Percentiles rank a stretch among this genome's conserved stretches.
These are phyloP conservation scores for Ophioninae sp. DNA, from an alignment of 2,888 invertebrate species.

Conservation along the genomic window DNA sequence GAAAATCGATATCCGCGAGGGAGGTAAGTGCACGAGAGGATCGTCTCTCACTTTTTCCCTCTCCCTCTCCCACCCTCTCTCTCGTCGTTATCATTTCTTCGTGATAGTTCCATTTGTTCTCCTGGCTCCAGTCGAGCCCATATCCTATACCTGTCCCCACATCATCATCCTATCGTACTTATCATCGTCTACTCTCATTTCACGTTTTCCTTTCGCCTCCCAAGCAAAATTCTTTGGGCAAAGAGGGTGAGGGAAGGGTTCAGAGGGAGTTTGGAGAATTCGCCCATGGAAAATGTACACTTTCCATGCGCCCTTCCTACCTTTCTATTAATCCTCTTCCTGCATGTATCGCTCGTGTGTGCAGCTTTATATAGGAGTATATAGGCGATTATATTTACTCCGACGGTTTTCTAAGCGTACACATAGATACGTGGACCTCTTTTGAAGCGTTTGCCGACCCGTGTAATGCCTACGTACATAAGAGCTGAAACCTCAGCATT, in stretches of 20 bases:
- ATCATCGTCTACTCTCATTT: slow-evolving; percentile 58
- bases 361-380: background rate
- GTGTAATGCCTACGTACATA: slow-evolving; percentile 58
- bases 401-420: slow-evolving; percentile 1
- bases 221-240: slow-evolving; percentile 37
- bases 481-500: slow-evolving; percentile 50
- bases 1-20: slow-evolving; percentile 75
- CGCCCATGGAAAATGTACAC: slow-evolving; percentile 47
- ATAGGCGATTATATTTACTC: background rate
- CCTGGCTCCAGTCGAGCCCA: background rate
- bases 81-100: slow-evolving; percentile 7
- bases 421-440: slow-evolving; percentile 27
- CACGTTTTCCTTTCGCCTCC: slow-evolving; percentile 52
- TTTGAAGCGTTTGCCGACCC: slow-evolving; percentile 60
- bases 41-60: slow-evolving; percentile 25
- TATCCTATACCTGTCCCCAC: background rate
- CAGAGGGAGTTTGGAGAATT: slow-evolving; percentile 31
- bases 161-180: slow-evolving; percentile 22
- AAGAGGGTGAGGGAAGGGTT: slow-evolving; percentile 1
- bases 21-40: slow-evolving; percentile 45
- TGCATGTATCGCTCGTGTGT: too few species aligned
- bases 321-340: slow-evolving; percentile 29
- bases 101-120: background rate
- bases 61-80: slow-evolving; percentile 26
- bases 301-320: slow-evolving; percentile 31